Conservation (phyloP, 1,140 invertebrate species). For the Lethocerus indicus region DNA sequence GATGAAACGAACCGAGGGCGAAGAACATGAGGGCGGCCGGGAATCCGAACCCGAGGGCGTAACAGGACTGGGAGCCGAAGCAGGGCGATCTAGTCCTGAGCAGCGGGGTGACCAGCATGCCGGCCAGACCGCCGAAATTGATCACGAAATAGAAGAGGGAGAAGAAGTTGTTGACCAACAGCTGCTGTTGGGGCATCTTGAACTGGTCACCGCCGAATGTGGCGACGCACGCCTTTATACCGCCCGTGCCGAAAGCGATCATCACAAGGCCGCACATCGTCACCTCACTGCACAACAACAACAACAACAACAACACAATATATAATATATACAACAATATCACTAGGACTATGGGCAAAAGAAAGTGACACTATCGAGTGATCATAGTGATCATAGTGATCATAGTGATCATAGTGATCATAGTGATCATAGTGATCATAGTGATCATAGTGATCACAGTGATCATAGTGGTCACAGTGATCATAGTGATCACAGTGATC, state of each 20-base stretch:
- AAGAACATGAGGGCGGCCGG: constrained; percentile 48
- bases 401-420: no score
- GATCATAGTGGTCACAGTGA: no score
- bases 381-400: no score
- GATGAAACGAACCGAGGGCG: constrained; percentile 38
- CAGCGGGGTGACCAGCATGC: constrained; percentile 54
- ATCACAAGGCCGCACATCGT: constrained; percentile 34
- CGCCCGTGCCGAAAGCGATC: constrained; percentile 52
- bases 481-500: no score
- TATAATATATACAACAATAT: no score
- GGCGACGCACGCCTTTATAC: constrained; percentile 62
- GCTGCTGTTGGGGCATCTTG: constrained; percentile 35
- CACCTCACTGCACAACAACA: no score
- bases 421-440: no score
- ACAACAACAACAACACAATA: no score
- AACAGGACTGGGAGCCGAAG: constrained; percentile 54
- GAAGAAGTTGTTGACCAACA: constrained; percentile 46
- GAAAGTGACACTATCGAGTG: no score
- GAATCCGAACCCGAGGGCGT: constrained; percentile 59
- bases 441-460: no score
- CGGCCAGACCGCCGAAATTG: constrained; percentile 56
- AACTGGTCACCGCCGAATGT: constrained; percentile 68
- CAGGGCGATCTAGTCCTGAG: constrained; percentile 49
- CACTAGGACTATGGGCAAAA: no score
- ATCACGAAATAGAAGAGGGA: constrained; percentile 68